phyloP scores from a whole-genome alignment of 35 echinoderm and acorn worm genomes.

The Heliocidaris erythrogramma region DNA sequence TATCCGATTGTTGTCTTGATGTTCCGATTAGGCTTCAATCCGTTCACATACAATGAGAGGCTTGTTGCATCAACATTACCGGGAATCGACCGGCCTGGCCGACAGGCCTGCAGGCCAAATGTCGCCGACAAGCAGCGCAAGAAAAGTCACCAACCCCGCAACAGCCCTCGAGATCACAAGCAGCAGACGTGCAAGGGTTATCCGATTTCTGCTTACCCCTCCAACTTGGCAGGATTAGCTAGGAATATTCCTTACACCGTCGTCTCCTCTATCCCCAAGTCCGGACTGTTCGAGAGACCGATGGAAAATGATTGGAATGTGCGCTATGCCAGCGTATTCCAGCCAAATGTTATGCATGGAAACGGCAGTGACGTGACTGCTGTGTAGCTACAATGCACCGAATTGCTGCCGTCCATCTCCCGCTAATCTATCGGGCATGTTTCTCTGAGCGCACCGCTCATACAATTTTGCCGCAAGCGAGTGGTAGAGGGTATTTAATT shows the following conservation, averaged over 20 bases:
- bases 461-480: not conserved
- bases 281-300: constrained; percentile 16
- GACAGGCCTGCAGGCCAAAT: constrained; percentile 1
- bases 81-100: constrained; percentile 15
- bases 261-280: not conserved
- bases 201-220: constrained; percentile 36
- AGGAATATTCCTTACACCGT: not conserved
- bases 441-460: not conserved
- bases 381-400: not conserved
- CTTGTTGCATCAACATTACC: constrained; percentile 23
- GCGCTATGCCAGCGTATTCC: constrained; percentile 26
- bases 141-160: not conserved
- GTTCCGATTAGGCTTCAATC: not conserved
- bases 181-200: constrained; percentile 16
- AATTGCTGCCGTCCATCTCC: not conserved
- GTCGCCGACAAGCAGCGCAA: not conserved
- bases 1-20: not conserved
- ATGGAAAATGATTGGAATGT: constrained; percentile 25
- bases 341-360: constrained; percentile 37
- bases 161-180: constrained; percentile 1
- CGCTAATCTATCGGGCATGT: constrained; percentile 15
- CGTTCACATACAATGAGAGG: not conserved
- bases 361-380: constrained; percentile 23
- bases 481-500: not conserved
- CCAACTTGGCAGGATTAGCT: constrained; percentile 29